These are phyloP conservation scores for Eptesicus fuscus DNA, from an alignment of 2,113 vertebrate species.

Conservation along the genomic window DNA sequence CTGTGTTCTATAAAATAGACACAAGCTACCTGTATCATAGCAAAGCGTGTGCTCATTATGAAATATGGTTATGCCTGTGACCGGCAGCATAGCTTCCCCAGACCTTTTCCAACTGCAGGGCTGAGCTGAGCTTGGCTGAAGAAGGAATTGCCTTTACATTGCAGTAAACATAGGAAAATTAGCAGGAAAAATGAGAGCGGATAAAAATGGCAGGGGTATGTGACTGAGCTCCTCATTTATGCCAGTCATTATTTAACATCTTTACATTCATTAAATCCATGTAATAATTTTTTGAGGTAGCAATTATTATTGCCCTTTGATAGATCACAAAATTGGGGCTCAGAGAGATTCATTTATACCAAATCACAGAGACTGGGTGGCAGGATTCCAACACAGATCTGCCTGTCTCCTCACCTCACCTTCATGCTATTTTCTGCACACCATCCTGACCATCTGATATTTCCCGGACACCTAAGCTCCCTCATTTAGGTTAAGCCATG, in stretches of 20 bases:
- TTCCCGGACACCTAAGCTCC: neutral
- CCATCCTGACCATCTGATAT: too few species aligned
- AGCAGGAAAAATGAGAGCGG: neutral
- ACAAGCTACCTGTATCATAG: neutral
- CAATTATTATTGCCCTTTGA: neutral
- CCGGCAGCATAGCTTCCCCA: neutral
- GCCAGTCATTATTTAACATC: neutral
- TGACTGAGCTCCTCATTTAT: neutral
- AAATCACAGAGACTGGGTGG: neutral
- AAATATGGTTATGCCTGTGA: accelerated
- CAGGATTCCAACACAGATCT: neutral
- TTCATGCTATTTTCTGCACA: neutral
- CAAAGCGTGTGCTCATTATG: accelerated
- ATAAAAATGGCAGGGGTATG: neutral
- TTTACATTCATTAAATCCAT: neutral
- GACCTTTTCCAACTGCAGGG: accelerated
- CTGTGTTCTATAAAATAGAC: neutral
- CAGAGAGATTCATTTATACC: neutral
- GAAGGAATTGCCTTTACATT: neutral
- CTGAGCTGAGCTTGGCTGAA: neutral
- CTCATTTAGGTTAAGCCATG: neutral
- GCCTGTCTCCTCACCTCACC: neutral
- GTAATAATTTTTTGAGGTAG: neutral
- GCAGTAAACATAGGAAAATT: neutral
- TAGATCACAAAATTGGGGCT: neutral